Percentiles rank a stretch among this genome's conserved stretches.
Conservation (phyloP, 2,113 vertebrate species). For the Tauraco erythrolophus region DNA sequence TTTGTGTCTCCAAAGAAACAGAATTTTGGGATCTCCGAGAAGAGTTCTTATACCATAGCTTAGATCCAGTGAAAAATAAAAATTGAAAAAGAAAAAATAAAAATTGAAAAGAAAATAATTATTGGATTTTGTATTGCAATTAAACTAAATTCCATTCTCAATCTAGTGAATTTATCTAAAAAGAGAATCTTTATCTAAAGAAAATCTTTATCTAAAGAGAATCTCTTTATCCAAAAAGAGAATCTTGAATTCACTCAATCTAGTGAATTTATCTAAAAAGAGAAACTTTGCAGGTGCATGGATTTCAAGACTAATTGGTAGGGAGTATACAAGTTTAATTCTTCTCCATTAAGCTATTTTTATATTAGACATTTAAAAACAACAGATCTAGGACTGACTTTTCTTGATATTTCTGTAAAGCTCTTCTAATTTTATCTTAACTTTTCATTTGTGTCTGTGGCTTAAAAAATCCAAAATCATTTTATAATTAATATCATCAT, state of each 20-base stretch:
- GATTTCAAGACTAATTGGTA: neutral
- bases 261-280: neutral
- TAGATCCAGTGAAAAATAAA: neutral
- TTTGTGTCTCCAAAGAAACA: neutral
- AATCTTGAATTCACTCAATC: no score
- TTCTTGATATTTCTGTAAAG: neutral
- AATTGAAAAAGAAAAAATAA: no score
- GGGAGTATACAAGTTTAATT: neutral
- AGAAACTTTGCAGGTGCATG: neutral
- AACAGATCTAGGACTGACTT: neutral
- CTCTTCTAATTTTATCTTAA: neutral
- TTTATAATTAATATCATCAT: neutral
- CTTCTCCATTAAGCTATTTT: neutral
- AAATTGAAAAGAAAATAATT: rapidly evolving
- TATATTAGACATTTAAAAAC: neutral
- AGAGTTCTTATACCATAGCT: neutral
- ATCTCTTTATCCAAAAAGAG: no score
- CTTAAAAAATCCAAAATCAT: neutral
- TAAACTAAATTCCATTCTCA: rapidly evolving
- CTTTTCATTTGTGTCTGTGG: neutral
- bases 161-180: neutral
- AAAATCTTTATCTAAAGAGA: no score
- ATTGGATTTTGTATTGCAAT: neutral
- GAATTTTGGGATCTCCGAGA: neutral
- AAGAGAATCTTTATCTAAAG: no score